Percentiles rank a stretch among this genome's conserved stretches.
phyloP scores from a whole-genome alignment of 2,113 vertebrate species.

The Ochotona princeps region DNA sequence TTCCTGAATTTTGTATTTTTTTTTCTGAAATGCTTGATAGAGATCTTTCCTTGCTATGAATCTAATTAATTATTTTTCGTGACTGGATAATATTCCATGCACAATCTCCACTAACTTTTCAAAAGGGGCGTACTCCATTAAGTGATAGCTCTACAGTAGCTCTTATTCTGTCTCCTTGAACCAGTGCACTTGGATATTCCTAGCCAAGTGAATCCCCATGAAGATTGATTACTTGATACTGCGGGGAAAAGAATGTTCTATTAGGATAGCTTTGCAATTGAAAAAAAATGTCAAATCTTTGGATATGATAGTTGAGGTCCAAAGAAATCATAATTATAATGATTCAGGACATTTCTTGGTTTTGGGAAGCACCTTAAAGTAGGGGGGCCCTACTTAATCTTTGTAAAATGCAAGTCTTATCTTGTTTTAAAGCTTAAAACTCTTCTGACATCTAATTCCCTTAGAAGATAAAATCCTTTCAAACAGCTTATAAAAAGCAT shows the following conservation, averaged over 20 bases:
- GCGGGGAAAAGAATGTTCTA: background rate
- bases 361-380: constrained; percentile 24
- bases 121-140: background rate
- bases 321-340: constrained; percentile 10
- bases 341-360: constrained; percentile 12
- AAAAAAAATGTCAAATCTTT: background rate
- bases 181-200: background rate
- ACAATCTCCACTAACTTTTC: background rate
- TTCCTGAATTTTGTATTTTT: background rate
- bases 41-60: background rate
- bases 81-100: background rate
- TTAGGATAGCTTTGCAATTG: background rate
- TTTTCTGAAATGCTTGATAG: background rate
- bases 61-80: constrained; percentile 38
- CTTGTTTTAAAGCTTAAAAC: constrained; percentile 30
- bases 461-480: constrained; percentile 4
- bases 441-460: constrained; percentile 9
- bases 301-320: constrained; percentile 33
- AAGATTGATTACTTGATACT: background rate
- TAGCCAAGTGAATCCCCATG: background rate
- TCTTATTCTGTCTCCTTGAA: background rate
- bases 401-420: constrained; percentile 34
- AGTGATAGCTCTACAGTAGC: background rate
- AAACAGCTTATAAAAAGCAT: background rate
- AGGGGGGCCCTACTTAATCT: background rate